A percentile compares a stretch with the other conserved stretches of the same genome.
Conservation (phyloP, 2,888 invertebrate species). For the Limnephilus auricula region DNA sequence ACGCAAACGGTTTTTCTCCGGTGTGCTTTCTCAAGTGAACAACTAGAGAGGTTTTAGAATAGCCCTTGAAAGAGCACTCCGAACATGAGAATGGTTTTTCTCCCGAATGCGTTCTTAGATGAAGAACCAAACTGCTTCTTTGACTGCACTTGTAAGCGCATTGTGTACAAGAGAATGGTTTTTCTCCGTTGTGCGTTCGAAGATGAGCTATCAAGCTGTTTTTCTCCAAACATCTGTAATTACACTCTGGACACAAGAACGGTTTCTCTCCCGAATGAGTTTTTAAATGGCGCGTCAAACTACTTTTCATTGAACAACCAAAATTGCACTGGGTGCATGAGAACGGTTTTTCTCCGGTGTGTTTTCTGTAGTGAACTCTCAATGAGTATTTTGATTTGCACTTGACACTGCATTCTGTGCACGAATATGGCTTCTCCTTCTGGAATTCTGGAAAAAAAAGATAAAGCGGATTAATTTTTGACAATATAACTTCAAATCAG, state of each 20-base stretch:
- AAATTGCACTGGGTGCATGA: background rate
- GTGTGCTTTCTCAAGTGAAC: slow-evolving; percentile 76
- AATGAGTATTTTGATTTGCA: background rate
- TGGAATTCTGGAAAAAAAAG: background rate
- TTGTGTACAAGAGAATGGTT: slow-evolving; percentile 73
- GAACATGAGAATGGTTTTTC: slow-evolving; percentile 74
- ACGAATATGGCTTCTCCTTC: background rate
- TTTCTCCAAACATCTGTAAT: slow-evolving; percentile 73
- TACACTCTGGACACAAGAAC: slow-evolving; percentile 71
- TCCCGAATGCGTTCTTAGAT: slow-evolving; percentile 74
- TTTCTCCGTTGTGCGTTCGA: slow-evolving; percentile 72
- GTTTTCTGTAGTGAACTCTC: background rate
- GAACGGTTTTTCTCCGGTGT: slow-evolving; percentile 45
- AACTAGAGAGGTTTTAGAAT: slow-evolving; percentile 73
- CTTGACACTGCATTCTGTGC: background rate
- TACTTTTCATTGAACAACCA: background rate
- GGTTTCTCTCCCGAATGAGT: slow-evolving; percentile 8
- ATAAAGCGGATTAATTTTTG: too few relatives aligned
- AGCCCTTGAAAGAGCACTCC: slow-evolving; percentile 73
- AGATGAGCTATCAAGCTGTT: slow-evolving; percentile 75
- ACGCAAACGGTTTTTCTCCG: slow-evolving; percentile 74
- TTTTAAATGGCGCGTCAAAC: background rate
- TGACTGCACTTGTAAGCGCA: slow-evolving; percentile 75
- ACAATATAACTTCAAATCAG: too few relatives aligned
- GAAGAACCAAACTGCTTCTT: slow-evolving; percentile 75